Evolutionary conservation across 30 jellyfish, hydroid and myxozoan genomes (phyloP).

Genomic region (Hydractinia symbiolongicarpus): DNA sequence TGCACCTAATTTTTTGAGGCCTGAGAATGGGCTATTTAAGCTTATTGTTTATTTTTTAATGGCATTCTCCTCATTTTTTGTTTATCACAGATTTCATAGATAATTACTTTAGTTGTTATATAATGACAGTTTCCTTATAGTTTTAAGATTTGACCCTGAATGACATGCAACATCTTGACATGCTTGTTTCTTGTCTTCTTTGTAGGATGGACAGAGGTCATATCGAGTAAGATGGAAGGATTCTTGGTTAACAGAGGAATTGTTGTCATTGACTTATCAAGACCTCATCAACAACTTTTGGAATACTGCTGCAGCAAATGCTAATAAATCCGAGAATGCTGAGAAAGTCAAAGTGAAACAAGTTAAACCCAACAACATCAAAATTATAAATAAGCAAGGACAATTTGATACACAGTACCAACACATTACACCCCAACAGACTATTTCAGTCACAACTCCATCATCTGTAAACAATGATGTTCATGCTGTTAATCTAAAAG

Average conservation of each 20-base stretch:
- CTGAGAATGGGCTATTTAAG: no score
- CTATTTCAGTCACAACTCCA: conserved; percentile 19
- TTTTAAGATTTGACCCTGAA: no score
- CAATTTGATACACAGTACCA: conserved; percentile 1
- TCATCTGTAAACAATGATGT: conserved; percentile 12
- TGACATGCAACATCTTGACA: no score
- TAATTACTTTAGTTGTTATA: no score
- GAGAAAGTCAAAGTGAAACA: conserved; percentile 8
- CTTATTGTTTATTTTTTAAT: no score
- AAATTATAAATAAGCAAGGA: conserved; percentile 25
- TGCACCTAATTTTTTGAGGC: no score
- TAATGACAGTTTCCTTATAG: no score
- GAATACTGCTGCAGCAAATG: conserved; percentile 26
- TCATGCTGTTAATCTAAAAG: conserved; percentile 16
- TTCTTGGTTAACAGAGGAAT: conserved; percentile 47
- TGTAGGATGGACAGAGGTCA: conserved; percentile 40
- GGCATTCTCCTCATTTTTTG: no score
- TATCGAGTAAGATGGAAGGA: conserved; percentile 45
- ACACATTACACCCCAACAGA: conserved; percentile 3
- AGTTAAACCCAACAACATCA: conserved; percentile 16
- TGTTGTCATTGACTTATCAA: conserved; percentile 33
- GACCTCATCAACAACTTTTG: conserved; percentile 40
- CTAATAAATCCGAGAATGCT: neutral
- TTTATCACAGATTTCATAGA: no score
- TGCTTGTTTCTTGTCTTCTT: neutral